Conservation (phyloP, 2,113 vertebrate genomes). For the Strix uralensis region DNA sequence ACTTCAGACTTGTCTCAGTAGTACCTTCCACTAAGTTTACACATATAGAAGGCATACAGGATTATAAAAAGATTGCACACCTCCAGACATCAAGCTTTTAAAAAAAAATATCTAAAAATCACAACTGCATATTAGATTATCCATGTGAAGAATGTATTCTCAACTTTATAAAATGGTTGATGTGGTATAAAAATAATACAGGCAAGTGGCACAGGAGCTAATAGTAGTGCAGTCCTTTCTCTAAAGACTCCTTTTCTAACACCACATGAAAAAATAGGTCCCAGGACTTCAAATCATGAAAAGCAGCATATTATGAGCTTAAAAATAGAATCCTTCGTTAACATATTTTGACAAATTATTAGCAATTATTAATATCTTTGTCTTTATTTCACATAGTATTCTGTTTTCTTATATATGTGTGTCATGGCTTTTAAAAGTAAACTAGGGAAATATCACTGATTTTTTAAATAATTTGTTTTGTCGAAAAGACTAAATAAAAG, state of each 20-base stretch:
- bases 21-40: background rate
- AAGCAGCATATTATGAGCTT: background rate
- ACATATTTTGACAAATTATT: background rate
- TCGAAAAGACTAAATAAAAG: constrained; percentile 23
- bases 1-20: background rate
- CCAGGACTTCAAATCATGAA: background rate
- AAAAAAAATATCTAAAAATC: background rate
- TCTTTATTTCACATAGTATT: background rate
- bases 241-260: background rate
- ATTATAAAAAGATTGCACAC: background rate
- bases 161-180: background rate
- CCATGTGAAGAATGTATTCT: background rate
- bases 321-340: background rate
- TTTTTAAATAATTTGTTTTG: background rate
- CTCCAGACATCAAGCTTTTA: background rate
- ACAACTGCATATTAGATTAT: background rate
- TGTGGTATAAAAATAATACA: background rate
- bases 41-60: background rate
- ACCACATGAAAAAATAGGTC: background rate
- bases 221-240: background rate
- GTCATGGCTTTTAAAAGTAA: background rate
- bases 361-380: background rate
- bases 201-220: background rate
- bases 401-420: background rate
- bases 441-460: background rate